Evolutionary conservation across 2,113 vertebrate genomes (phyloP), one percentile per base, ranked within the genome.

Genomic region (Pomatostomus ruficeps): DNA sequence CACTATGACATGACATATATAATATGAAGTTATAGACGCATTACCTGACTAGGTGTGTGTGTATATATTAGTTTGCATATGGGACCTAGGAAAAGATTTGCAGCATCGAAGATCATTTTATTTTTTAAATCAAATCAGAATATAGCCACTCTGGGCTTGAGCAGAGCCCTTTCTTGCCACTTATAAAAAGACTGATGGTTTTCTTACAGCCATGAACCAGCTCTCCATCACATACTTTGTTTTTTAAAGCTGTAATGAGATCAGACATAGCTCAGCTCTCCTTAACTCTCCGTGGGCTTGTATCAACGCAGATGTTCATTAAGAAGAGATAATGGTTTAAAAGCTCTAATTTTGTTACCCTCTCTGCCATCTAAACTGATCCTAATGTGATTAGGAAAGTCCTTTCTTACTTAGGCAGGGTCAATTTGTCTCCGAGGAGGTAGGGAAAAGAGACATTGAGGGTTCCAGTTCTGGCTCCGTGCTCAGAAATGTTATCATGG

Each of bases 341-440:
- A 97, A 98, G 97, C 97, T 95, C 91, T 98, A 97, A 98, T 97
- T 98, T 92, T 96, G 95, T 98, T 97, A 96, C 91, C 58, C 95
- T 96, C 75, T 91, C 91, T 95, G 92, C 94, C 92, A 95, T 97
- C 89, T 96, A 96, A 97, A 35, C 93, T 95, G 96, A 96, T 97
- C 66, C 88, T 97, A 98, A 98, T 97, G 96, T 95, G 95, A 97
- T 98, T 97, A 97, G 91, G 91, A 93, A 95, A 96, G 93, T 90
- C 95, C 88, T 96, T 82, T 90, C 88, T 93, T 97, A 96, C 97
- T 98, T 91, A 97, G 80, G 82, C 79, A 93, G 91, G 95, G 89
- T 97, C 97, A 97, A 54, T 98, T 97, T 97, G 91, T 97, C 96
- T 97, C 85, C 9, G 29, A 95, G 93, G 72, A 96, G 77, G 67